These are phyloP conservation scores for Penaeus indicus DNA, from an alignment of 1,140 invertebrate genomes.

Conservation along the genomic window DNA sequence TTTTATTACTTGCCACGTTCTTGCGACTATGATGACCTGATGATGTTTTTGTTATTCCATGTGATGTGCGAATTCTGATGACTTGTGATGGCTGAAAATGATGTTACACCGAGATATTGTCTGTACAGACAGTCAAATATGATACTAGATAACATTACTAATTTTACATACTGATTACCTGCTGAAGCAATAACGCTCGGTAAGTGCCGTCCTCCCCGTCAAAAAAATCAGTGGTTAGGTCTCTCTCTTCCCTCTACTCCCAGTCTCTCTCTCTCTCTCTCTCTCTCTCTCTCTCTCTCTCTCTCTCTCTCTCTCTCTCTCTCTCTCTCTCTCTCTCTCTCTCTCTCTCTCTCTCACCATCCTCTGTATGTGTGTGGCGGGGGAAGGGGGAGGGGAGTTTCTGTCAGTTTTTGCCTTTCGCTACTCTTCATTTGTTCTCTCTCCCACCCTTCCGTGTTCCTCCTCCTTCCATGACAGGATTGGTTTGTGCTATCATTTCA, in stretches of 20 bases:
- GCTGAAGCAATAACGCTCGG: no score
- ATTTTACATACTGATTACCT: no score
- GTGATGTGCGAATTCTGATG: not conserved
- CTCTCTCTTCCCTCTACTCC: not conserved
- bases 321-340: no score
- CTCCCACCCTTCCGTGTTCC: not conserved
- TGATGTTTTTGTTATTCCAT: slow-evolving; percentile 61
- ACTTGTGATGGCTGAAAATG: no score
- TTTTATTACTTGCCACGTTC: slow-evolving; percentile 62
- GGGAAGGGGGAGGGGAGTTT: not conserved
- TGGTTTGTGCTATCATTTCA: no score
- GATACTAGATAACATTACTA: no score
- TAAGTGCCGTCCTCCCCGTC: not conserved
- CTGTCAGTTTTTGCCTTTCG: no score
- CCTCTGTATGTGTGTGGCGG: not conserved
- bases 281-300: slow-evolving; percentile 2
- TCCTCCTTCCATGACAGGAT: not conserved
- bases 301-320: not conserved
- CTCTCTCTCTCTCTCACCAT: no score
- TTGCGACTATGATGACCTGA: slow-evolving; percentile 54
- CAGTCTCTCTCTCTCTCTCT: not conserved
- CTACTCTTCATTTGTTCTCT: no score
- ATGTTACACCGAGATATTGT: no score
- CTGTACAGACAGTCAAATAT: no score
- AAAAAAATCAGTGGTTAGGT: not conserved